phyloP scores from a whole-genome alignment of 2,888 invertebrate species.

The Lycaena phlaeas region DNA sequence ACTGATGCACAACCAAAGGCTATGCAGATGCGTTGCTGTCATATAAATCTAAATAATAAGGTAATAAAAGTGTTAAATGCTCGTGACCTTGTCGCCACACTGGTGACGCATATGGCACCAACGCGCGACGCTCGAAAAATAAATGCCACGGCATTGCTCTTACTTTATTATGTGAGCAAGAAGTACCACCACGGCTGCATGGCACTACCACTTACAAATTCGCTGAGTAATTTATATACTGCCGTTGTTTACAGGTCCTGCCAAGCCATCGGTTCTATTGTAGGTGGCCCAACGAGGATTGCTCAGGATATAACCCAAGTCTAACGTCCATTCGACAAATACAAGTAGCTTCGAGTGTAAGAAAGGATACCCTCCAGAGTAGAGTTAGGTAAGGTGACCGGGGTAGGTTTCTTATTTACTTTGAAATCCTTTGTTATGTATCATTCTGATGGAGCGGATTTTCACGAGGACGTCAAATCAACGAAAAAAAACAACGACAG shows the following conservation, averaged over 20 bases:
- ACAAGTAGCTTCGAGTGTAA: slow-evolving; percentile 18
- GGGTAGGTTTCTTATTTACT: background rate
- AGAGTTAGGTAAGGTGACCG: slow-evolving; percentile 16
- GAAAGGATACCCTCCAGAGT: slow-evolving; percentile 20
- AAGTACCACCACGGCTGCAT: too few relatives aligned
- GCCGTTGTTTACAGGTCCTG: slow-evolving; percentile 23
- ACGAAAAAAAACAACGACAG: background rate
- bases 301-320: slow-evolving; percentile 43
- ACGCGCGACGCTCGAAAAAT: too few relatives aligned
- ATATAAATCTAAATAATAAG: too few relatives aligned
- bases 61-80: too few relatives aligned
- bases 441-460: background rate
- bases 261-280: slow-evolving; percentile 20
- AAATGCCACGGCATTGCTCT: too few relatives aligned
- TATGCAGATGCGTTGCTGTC: too few relatives aligned
- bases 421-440: background rate
- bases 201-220: too few relatives aligned
- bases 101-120: too few relatives aligned
- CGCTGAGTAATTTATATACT: too few relatives aligned
- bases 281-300: slow-evolving; percentile 24
- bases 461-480: background rate
- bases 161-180: too few relatives aligned
- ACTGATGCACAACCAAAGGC: too few relatives aligned
- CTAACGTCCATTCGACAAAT: slow-evolving; percentile 53
- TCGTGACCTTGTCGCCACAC: too few relatives aligned